Conservation (phyloP, 1,140 invertebrate species). For the Pseudachorutes palmiensis region DNA sequence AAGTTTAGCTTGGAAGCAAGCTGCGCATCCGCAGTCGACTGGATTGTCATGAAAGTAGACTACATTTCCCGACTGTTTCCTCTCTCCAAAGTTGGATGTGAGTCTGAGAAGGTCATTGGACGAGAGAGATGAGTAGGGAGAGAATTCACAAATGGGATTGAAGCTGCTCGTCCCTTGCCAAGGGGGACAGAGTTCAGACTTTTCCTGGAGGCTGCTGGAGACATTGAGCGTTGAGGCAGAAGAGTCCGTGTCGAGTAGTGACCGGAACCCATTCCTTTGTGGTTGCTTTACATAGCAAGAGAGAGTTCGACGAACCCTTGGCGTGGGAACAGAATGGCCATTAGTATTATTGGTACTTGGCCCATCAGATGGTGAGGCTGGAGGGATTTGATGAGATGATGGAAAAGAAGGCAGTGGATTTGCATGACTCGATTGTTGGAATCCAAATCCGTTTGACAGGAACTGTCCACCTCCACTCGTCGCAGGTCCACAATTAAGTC, state of each 20-base stretch:
- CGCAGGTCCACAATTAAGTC: not conserved
- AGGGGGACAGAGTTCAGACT: too few species aligned
- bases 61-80: not conserved
- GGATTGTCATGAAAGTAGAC: conserved; percentile 34
- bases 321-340: not conserved
- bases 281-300: conserved; percentile 35
- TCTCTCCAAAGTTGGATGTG: not conserved
- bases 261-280: not conserved
- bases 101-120: conserved; percentile 29
- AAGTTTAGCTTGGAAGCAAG: conserved; percentile 33
- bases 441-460: not conserved
- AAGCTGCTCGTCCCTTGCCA: too few species aligned
- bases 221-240: not conserved
- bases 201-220: not conserved
- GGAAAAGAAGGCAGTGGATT: not conserved
- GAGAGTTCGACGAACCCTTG: conserved; percentile 27
- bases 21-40: conserved; percentile 32
- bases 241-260: not conserved
- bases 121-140: conserved; percentile 31
- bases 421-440: not conserved
- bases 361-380: not conserved
- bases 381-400: not conserved
- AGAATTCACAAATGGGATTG: conserved; percentile 37
- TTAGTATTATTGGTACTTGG: not conserved
- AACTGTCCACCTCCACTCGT: not conserved